Percentiles rank a stretch among this genome's conserved stretches.
Evolutionary conservation across 2,113 vertebrate species (phyloP).

Genomic region (Poeciliopsis occidentalis): DNA sequence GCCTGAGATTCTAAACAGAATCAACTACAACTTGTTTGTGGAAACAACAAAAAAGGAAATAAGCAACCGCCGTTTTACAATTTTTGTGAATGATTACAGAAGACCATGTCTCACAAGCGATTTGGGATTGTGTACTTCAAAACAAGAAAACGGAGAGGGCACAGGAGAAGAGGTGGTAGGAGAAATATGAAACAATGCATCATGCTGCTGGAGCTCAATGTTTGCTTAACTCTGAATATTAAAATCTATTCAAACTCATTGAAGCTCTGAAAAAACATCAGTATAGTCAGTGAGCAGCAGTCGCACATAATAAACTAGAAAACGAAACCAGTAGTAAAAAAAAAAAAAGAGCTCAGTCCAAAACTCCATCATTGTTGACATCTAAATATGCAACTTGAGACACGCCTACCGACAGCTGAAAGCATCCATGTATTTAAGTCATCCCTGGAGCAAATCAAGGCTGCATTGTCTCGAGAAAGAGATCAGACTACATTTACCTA

Average conservation of each 20-base stretch:
- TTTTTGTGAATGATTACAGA: neutral
- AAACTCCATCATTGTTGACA: neutral
- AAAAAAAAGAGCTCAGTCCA: neutral
- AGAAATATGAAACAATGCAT: neutral
- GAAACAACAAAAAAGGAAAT: too few species aligned
- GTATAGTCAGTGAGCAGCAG: slow-evolving; percentile 19
- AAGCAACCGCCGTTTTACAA: neutral
- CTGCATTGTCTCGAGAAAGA: slow-evolving; percentile 34
- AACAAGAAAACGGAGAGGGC: neutral
- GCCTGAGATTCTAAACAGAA: neutral
- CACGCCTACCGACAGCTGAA: slow-evolving; percentile 1
- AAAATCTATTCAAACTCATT: slow-evolving; percentile 46
- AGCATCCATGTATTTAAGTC: slow-evolving; percentile 20
- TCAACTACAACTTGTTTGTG: neutral
- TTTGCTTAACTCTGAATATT: slow-evolving; percentile 63
- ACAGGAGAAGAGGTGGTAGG: neutral
- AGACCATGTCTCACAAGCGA: neutral
- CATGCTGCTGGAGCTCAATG: neutral
- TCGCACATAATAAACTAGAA: slow-evolving; percentile 16
- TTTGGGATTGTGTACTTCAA: neutral
- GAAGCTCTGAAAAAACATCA: slow-evolving; percentile 18
- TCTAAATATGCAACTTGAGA: slow-evolving; percentile 11
- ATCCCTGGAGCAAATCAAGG: slow-evolving; percentile 23
- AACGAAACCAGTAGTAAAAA: neutral
- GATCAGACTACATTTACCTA: slow-evolving; percentile 49